Conservation (phyloP, 2,797 vertebrate genomes). For the Prunella strophiata region DNA sequence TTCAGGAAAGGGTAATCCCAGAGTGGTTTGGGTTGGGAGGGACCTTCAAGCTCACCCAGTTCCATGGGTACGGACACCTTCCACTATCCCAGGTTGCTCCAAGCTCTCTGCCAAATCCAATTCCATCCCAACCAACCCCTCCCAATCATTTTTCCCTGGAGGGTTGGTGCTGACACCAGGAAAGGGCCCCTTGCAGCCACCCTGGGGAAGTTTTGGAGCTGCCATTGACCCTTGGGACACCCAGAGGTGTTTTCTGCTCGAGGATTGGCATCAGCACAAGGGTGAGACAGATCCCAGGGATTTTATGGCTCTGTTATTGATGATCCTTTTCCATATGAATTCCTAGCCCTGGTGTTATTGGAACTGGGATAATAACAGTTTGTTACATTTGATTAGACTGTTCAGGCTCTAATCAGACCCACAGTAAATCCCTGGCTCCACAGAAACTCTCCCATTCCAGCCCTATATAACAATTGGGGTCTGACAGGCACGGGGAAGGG, state of each 20-base stretch:
- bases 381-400: background rate
- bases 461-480: background rate
- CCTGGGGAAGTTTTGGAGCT: background rate
- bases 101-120: background rate
- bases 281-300: background rate
- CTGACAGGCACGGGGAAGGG: background rate
- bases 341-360: background rate
- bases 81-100: background rate
- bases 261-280: background rate
- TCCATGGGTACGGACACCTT: background rate
- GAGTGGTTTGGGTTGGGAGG: background rate
- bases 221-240: fast-evolving
- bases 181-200: background rate
- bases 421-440: background rate
- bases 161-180: background rate
- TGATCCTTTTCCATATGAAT: background rate
- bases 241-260: background rate
- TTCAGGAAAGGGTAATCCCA: background rate
- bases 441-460: background rate
- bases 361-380: slow-evolving; percentile 3
- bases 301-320: background rate
- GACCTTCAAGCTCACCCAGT: background rate
- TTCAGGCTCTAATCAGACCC: background rate
- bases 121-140: background rate
- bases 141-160: too few relatives aligned